Evolutionary conservation across 2,888 invertebrate species (phyloP), one percentile per base, ranked within the genome.

Genomic region (Balanococcus diminutus): DNA sequence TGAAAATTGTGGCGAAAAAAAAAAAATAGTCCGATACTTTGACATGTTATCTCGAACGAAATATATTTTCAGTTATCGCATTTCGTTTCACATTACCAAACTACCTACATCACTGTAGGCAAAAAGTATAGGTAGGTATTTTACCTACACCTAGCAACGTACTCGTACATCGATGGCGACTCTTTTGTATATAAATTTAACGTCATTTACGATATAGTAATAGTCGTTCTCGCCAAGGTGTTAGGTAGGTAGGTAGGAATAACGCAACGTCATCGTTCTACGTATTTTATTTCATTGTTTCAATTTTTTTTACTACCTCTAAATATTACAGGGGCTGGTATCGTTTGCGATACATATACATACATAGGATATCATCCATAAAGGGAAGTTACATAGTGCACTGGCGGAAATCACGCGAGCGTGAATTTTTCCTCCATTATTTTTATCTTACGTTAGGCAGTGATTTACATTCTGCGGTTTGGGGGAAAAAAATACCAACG

Each of bases 31-130:
- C 61, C 25, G 11, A 67, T 67, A 67, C 61, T 67, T 67, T 28
- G 61, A 67, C 61, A 67, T 67, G 61, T 25, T 67, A 67, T 67
- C 61, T 67, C 61, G 11, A 67, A 67, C 61, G 56, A 22, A 56
- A 67, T 67, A 67, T 67, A 67, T 67, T 67, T 67, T 67, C 61
- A 67, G 61, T 67, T 67, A 67, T 67, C 61, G 61, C 25, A 14
- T 51, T 51, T 51, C 51, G 51, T n/a, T 51, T 19, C 19, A 51
- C 19, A 51, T 19, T 51, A 51, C 8, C n/a, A 51, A 51, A n/a
- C n/a, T 19, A 51, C 51, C n/a, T n/a, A 51, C 51, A n/a, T n/a
- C n/a, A n/a, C n/a, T 42, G n/a, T 19, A 42, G 1, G 11, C 14
- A 42, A 2, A 42, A 5, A 9, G 36, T 36, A 42, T 14, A 42